phyloP scores from a whole-genome alignment of 2,797 vertebrate genomes.

The Caiman crocodilus region DNA sequence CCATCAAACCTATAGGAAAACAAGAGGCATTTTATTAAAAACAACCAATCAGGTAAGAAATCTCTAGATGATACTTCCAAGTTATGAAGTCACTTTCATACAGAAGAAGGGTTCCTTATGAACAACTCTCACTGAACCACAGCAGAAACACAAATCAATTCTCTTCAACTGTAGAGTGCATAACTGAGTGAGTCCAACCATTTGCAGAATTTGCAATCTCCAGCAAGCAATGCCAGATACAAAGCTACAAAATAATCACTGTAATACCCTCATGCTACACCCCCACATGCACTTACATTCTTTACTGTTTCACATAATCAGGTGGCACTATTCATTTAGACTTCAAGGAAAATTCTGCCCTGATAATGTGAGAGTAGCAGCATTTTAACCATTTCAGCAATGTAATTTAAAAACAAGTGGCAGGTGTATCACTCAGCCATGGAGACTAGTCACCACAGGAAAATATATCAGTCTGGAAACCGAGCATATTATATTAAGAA shows the following conservation, averaged over 20 bases:
- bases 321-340: background rate
- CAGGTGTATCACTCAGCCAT: background rate
- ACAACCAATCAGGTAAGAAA: background rate
- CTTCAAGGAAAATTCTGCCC: background rate
- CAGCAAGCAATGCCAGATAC: background rate
- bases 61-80: background rate
- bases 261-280: background rate
- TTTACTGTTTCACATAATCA: background rate
- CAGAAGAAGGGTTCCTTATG: background rate
- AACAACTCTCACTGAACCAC: background rate
- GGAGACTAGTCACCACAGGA: background rate
- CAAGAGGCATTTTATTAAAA: constrained; percentile 68
- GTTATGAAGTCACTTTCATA: background rate
- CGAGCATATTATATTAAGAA: background rate
- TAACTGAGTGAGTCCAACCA: background rate
- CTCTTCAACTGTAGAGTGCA: background rate
- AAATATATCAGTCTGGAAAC: background rate
- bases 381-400: background rate
- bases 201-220: background rate
- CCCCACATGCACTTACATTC: background rate
- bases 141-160: background rate
- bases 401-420: background rate
- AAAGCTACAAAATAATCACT: background rate
- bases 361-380: background rate
- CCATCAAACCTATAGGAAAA: constrained; percentile 88